phyloP scores from a whole-genome alignment of 2,113 vertebrate genomes.

The Lipophrys pholis region DNA sequence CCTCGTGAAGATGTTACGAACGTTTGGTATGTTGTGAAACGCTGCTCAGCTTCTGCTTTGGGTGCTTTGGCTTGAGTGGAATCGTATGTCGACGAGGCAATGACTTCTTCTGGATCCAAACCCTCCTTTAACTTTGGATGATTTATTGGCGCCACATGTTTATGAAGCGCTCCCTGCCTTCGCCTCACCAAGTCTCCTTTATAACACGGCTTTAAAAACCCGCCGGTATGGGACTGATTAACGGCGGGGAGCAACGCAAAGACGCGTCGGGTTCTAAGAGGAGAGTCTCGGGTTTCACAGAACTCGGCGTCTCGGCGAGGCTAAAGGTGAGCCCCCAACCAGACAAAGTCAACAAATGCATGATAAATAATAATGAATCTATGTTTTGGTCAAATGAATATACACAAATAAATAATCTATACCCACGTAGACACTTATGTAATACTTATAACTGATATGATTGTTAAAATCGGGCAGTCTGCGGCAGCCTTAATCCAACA shows the following conservation, averaged over 20 bases:
- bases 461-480: too few species aligned
- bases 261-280: background rate
- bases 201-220: slow-evolving; percentile 31
- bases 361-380: too few species aligned
- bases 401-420: too few species aligned
- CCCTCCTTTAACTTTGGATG: background rate
- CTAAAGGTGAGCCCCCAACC: too few species aligned
- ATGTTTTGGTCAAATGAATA: too few species aligned
- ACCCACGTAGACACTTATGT: too few species aligned
- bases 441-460: too few species aligned
- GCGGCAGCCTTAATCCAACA: too few species aligned
- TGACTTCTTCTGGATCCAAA: background rate
- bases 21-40: slow-evolving; percentile 9
- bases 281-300: background rate
- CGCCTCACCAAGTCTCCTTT: slow-evolving; percentile 1
- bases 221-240: slow-evolving; percentile 41
- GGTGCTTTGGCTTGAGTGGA: too few species aligned
- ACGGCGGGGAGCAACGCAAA: slow-evolving; percentile 21
- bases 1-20: slow-evolving; percentile 14
- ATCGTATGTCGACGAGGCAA: too few species aligned
- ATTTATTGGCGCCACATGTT: slow-evolving; percentile 47
- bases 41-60: slow-evolving; percentile 8
- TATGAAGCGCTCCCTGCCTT: background rate
- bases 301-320: background rate
- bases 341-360: too few species aligned